These are phyloP conservation scores for Hylaea fasciaria DNA, from an alignment of 2,888 invertebrate genomes.

Conservation along the genomic window DNA sequence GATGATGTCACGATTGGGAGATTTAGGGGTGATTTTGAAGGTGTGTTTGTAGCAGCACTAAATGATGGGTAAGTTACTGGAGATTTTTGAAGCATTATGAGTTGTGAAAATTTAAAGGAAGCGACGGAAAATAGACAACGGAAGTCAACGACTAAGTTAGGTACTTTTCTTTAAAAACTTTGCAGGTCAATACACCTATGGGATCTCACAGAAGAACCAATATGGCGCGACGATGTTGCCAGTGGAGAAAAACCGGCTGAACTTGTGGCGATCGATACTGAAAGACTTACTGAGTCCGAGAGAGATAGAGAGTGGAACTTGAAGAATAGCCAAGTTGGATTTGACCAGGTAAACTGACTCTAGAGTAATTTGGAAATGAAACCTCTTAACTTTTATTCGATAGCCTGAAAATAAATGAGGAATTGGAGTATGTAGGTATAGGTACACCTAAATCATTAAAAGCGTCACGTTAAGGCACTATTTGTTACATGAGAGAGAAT, in stretches of 20 bases:
- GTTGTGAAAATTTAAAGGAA: too few relatives aligned
- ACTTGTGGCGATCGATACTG: slow-evolving; percentile 52
- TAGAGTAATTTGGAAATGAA: neutral
- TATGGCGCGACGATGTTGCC: slow-evolving; percentile 57
- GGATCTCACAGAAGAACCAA: slow-evolving; percentile 72
- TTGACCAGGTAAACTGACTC: slow-evolving; percentile 46
- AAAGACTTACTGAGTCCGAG: slow-evolving; percentile 55
- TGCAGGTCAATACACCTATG: slow-evolving; percentile 76
- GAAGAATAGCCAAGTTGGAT: slow-evolving; percentile 54
- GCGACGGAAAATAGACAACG: neutral
- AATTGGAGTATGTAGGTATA: too few relatives aligned
- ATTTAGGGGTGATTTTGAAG: slow-evolving; percentile 66
- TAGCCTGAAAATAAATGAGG: too few relatives aligned
- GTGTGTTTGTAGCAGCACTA: slow-evolving; percentile 71
- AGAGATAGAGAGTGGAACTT: slow-evolving; percentile 67
- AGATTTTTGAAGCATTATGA: too few relatives aligned
- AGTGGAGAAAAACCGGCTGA: slow-evolving; percentile 50
- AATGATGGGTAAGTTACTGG: slow-evolving; percentile 67
- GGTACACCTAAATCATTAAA: too few relatives aligned
- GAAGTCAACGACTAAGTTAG: too few relatives aligned
- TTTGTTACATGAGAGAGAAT: too few relatives aligned
- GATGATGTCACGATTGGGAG: slow-evolving; percentile 65
- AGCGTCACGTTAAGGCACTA: too few relatives aligned
- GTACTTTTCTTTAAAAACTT: too few relatives aligned
- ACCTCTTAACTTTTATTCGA: too few relatives aligned